A percentile compares a stretch with the other conserved stretches of the same genome.
Conservation (phyloP, 2,797 vertebrate species). For the Eurystomus glaucurus region DNA sequence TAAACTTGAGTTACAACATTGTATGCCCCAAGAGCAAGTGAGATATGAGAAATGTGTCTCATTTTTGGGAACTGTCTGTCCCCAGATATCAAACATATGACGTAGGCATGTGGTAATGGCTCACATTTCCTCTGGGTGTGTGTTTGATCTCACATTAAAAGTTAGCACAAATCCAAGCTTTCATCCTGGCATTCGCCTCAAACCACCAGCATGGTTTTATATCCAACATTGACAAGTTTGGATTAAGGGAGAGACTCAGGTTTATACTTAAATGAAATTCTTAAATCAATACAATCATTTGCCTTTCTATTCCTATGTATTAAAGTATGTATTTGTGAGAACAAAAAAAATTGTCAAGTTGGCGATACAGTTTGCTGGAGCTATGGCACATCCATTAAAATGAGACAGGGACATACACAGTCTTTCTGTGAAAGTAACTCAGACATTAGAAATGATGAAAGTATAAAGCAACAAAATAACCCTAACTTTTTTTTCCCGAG, state of each 20-base stretch:
- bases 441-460: neutral
- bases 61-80: neutral
- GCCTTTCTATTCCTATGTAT: neutral
- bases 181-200: neutral
- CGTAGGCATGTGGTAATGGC: accelerated
- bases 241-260: neutral
- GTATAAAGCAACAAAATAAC: neutral
- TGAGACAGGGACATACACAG: too few species aligned
- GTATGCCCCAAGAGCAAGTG: neutral
- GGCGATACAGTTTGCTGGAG: neutral
- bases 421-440: neutral
- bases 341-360: neutral
- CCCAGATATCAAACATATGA: neutral
- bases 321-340: neutral
- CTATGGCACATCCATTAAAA: neutral
- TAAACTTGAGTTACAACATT: neutral
- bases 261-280: neutral
- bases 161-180: neutral
- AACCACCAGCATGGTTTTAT: neutral
- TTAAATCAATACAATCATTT: neutral
- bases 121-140: neutral
- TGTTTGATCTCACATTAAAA: neutral
- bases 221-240: neutral
- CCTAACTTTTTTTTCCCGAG: neutral
- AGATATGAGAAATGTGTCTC: neutral